These are phyloP conservation scores for Helicoverpa armigera DNA, from an alignment of 1,140 invertebrate species.

Conservation along the genomic window DNA sequence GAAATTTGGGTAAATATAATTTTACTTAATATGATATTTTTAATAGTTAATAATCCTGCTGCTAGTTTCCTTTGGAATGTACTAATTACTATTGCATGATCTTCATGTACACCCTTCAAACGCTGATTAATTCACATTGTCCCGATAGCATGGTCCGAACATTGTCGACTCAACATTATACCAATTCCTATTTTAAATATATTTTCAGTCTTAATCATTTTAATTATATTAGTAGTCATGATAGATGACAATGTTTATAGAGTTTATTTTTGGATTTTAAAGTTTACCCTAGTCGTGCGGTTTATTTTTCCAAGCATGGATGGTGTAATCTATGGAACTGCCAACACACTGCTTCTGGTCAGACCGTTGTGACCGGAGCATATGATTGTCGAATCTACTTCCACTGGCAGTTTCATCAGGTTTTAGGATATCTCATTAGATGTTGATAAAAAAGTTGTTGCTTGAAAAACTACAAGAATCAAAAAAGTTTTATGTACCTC, in stretches of 20 bases:
- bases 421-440: constrained; percentile 46
- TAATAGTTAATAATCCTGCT: constrained; percentile 78
- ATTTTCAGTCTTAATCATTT: constrained; percentile 40
- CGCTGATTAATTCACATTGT: constrained; percentile 64
- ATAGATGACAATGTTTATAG: constrained; percentile 59
- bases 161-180: constrained; percentile 43
- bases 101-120: constrained; percentile 76
- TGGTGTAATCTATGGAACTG: constrained; percentile 53
- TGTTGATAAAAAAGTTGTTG: constrained; percentile 51
- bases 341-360: constrained; percentile 22
- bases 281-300: constrained; percentile 46
- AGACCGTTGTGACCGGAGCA: not conserved
- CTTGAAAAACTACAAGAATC: constrained; percentile 58
- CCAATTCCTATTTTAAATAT: constrained; percentile 6
- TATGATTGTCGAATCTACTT: not conserved
- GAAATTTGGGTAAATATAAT: constrained; percentile 84
- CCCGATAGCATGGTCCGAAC: constrained; percentile 74
- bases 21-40: constrained; percentile 79
- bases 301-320: constrained; percentile 59
- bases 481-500: not conserved
- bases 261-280: constrained; percentile 54
- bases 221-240: constrained; percentile 55
- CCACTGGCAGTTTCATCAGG: constrained; percentile 54
- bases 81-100: constrained; percentile 83
- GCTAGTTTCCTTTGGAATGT: constrained; percentile 82